Conservation (phyloP, 23 tunicate species). For the Phallusia fumigata region DNA sequence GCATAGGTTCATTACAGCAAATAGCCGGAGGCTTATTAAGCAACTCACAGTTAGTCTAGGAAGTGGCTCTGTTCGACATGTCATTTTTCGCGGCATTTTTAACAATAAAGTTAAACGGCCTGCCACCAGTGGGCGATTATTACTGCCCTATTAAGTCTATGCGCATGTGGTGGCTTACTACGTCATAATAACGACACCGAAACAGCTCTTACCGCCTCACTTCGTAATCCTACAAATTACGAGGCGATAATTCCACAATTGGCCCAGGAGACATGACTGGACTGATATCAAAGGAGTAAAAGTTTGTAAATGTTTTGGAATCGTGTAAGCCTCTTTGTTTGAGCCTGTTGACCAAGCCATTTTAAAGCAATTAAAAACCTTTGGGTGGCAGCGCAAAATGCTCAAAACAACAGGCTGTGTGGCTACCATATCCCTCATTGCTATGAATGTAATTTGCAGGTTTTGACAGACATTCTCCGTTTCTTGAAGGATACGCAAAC, state of each 20-base stretch:
- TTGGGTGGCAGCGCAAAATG: too few relatives aligned
- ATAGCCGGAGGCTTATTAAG: conserved; percentile 11
- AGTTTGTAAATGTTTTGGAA: background rate
- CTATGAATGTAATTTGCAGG: too few relatives aligned
- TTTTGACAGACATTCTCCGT: too few relatives aligned
- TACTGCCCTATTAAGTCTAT: too few relatives aligned
- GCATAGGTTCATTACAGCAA: background rate
- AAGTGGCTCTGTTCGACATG: background rate
- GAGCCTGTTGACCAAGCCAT: too few relatives aligned
- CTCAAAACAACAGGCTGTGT: too few relatives aligned
- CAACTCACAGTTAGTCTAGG: background rate
- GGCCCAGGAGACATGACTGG: background rate
- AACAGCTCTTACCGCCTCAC: background rate
- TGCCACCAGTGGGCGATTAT: background rate
- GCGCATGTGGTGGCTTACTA: too few relatives aligned
- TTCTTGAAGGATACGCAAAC: too few relatives aligned
- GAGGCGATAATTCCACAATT: background rate
- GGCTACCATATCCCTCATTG: too few relatives aligned
- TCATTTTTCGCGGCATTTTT: background rate
- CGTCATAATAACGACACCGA: too few relatives aligned
- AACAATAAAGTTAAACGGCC: background rate
- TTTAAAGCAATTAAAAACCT: too few relatives aligned
- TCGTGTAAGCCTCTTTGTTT: background rate
- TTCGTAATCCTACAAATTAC: background rate
- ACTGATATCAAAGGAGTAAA: background rate